Conservation (phyloP, 2,113 vertebrate genomes). For the Regulus satrapa region DNA sequence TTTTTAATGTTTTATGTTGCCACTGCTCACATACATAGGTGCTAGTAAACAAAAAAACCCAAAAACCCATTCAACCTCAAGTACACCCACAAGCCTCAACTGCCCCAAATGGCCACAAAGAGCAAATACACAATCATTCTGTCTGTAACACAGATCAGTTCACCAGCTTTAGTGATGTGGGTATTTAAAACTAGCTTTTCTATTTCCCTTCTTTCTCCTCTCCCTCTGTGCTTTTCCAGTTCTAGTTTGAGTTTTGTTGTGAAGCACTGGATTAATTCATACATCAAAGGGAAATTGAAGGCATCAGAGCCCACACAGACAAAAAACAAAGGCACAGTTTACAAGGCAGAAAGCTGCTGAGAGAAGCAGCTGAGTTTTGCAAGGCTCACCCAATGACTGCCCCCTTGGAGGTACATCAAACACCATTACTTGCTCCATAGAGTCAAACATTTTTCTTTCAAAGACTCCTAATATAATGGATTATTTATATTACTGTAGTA, state of each 20-base stretch:
- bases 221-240: background rate
- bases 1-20: background rate
- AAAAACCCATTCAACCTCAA: background rate
- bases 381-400: constrained; percentile 29
- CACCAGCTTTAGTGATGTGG: background rate
- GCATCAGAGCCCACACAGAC: background rate
- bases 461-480: constrained; percentile 11
- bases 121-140: background rate
- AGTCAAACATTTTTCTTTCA: constrained; percentile 26
- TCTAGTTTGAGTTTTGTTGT: constrained; percentile 5
- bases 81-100: background rate
- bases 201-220: background rate
- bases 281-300: constrained; percentile 36
- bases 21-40: background rate
- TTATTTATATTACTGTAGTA: constrained; percentile 12
- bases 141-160: background rate
- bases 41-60: background rate
- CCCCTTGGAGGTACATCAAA: constrained; percentile 57
- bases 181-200: background rate
- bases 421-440: background rate
- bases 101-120: background rate
- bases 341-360: background rate
- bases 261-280: constrained; percentile 36
- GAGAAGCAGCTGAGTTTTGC: constrained; percentile 51
- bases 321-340: constrained; percentile 47